Evolutionary conservation across 2,113 vertebrate genomes (phyloP).

Genomic region (Mionectes macconnelli): DNA sequence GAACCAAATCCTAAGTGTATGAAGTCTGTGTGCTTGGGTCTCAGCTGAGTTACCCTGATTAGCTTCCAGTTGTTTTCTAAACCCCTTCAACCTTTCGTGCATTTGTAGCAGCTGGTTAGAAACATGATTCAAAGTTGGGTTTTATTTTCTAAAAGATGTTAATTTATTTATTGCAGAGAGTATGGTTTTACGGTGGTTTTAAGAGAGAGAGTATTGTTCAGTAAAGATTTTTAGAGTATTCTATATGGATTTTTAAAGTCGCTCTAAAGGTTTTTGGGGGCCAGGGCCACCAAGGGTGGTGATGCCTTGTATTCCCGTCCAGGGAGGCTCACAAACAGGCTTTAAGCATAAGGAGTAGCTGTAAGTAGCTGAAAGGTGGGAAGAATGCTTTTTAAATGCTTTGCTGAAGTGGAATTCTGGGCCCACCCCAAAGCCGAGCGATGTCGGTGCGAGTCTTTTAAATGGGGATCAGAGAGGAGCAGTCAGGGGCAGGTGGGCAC

Average conservation of each 20-base stretch:
- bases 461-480: neutral
- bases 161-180: constrained; percentile 69
- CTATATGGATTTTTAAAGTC: constrained; percentile 62
- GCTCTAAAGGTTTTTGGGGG: neutral
- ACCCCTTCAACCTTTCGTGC: constrained; percentile 33
- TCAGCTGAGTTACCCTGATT: neutral
- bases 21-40: neutral
- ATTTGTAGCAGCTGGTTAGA: constrained; percentile 39
- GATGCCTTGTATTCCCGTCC: neutral
- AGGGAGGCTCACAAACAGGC: neutral
- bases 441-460: neutral
- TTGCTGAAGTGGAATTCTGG: neutral
- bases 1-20: constrained; percentile 10
- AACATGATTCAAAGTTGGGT: constrained; percentile 2
- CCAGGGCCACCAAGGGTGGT: rapidly evolving
- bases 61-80: neutral
- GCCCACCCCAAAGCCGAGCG: neutral
- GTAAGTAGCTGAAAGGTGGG: neutral
- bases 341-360: neutral
- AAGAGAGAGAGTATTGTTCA: constrained; percentile 50
- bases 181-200: constrained; percentile 44
- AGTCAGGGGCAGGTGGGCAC: constrained; percentile 28
- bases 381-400: neutral
- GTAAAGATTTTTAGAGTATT: constrained; percentile 71
- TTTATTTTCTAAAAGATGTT: constrained; percentile 62